Base-by-base conservation (phyloP, 2,113 vertebrate genomes). In the Lasiurus borealis region DNA sequence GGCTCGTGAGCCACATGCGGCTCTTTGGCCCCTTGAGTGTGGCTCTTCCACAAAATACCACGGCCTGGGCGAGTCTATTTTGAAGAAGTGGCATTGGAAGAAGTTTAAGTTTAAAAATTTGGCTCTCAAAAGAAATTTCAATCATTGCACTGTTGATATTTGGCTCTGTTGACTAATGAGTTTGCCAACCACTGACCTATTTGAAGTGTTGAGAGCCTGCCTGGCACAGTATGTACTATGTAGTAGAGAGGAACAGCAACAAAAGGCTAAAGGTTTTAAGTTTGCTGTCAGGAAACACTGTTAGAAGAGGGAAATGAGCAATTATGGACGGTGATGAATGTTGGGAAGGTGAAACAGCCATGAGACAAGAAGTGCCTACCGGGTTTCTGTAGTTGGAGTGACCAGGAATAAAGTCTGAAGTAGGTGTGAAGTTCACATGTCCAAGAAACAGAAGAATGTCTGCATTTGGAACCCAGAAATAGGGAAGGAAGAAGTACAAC, bases 341-440 rank as follows among this genome's bases (percentile, higher is more conserved):
- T 13, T 7, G 15, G 34, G 12, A 69, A 75, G 5, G 6, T n/a
- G 1, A 59, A 40, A 27, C 9, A 40, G 5, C 1, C 15, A 4
- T 10, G 16, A 59, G 31, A 48, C 9, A 11, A 48, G 7, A 19
- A 25, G 0, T 23, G 5, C 31, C n/a, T 2, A 9, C 25, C 12
- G n/a, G 15, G 5, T 29, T 18, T 64, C 34, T 6, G 31, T 48
- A 40, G n/a, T 18, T 10, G 48, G 21, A 50, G 12, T 71, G 44
- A 48, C 9, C 21, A 73, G 11, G 31, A 2, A 62, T 44, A n/a
- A 64, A 40, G 6, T 0, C 3, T 3, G 5, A 46, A 16, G 16
- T 4, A 12, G 10, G 1, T 5, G 21, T 72, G 44, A 59, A 27
- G 15, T 10, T 21, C 16, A 1, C 12, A 1, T 12, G 15, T 29